A percentile compares a stretch with the other conserved stretches of the same genome.
phyloP scores from a whole-genome alignment of 2,797 vertebrate species.

The Falco rusticolus region DNA sequence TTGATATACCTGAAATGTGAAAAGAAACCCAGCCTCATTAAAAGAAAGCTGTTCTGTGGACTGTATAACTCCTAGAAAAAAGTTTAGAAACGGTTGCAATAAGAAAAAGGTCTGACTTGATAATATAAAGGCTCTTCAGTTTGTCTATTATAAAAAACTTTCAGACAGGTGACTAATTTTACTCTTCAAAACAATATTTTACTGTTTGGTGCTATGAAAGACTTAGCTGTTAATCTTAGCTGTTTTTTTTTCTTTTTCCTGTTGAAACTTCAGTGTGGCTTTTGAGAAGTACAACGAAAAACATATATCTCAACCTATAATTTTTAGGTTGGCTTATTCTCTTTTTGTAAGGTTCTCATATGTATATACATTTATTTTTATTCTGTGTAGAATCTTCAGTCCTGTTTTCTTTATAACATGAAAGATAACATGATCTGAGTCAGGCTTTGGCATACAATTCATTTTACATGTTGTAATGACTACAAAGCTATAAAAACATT shows the following conservation, averaged over 20 bases:
- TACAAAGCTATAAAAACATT: background rate
- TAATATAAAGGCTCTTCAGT: background rate
- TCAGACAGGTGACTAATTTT: background rate
- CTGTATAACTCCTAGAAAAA: background rate
- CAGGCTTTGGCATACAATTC: background rate
- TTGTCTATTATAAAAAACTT: background rate
- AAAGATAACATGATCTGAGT: background rate
- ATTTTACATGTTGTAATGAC: slow-evolving; percentile 9
- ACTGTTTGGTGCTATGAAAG: background rate
- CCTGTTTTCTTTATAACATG: background rate
- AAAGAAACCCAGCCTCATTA: background rate
- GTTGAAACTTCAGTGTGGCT: background rate
- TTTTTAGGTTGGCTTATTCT: background rate
- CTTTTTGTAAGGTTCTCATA: background rate
- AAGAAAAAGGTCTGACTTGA: background rate
- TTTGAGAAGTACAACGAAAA: background rate
- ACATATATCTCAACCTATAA: background rate
- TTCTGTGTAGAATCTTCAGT: background rate
- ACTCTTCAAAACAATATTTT: background rate
- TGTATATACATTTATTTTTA: background rate
- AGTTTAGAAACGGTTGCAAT: background rate
- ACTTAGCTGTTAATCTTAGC: background rate
- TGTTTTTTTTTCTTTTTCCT: background rate
- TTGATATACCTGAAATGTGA: background rate
- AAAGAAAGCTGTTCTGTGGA: background rate